Conservation (phyloP, 2,113 vertebrate species). For the Mystacornis crossleyi region DNA sequence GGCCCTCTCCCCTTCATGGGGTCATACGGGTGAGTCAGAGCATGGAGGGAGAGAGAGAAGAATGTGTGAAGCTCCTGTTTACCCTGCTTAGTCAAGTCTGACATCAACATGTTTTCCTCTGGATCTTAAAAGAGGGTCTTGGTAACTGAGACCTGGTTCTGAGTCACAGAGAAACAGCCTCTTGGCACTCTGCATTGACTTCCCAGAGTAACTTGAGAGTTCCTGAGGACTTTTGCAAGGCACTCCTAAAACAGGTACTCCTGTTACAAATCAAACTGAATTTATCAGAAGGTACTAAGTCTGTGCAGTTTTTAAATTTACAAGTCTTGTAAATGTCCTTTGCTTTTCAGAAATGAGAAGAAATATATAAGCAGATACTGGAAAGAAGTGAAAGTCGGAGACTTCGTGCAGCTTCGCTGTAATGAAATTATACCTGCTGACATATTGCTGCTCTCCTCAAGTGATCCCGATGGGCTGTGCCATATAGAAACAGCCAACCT, state of each 20-base stretch:
- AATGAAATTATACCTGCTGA: conserved; percentile 97
- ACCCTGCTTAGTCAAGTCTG: background rate
- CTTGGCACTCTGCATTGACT: background rate
- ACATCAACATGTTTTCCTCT: background rate
- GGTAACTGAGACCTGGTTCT: background rate
- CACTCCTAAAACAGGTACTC: background rate
- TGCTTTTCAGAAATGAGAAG: conserved; percentile 77
- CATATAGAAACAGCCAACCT: conserved; percentile 97
- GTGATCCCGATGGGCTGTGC: conserved; percentile 92
- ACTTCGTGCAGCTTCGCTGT: conserved; percentile 92
- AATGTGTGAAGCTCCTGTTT: background rate
- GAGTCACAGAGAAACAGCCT: background rate
- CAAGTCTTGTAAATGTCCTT: background rate
- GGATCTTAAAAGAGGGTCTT: background rate
- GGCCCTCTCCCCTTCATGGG: background rate
- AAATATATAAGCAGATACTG: conserved; percentile 90
- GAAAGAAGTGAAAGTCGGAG: conserved; percentile 92
- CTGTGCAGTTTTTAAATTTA: background rate
- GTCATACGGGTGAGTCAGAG: background rate
- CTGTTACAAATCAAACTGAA: background rate
- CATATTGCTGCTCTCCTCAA: conserved; percentile 91
- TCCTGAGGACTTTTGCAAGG: background rate
- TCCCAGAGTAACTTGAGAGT: background rate
- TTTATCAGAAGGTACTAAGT: background rate
- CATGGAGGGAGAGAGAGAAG: background rate